Evolutionary conservation across 2,113 vertebrate species (phyloP).

Genomic region (Eretmochelys imbricata): DNA sequence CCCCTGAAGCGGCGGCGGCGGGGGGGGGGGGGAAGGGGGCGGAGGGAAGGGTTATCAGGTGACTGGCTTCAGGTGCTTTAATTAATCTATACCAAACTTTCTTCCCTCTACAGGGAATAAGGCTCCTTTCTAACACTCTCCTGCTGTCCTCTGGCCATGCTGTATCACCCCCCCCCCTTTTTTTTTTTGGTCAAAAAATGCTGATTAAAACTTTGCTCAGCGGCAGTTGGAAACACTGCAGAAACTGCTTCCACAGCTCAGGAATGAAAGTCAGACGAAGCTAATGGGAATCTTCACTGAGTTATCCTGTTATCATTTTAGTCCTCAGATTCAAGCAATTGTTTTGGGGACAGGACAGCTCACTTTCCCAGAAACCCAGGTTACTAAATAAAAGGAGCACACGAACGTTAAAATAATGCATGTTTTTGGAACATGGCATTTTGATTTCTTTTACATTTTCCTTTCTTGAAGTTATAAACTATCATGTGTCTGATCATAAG

Average conservation of each 20-base stretch:
- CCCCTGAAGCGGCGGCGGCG: too few relatives aligned
- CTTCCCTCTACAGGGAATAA: too few relatives aligned
- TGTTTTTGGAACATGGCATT: background rate
- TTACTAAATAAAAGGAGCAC: background rate
- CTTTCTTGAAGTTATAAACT: background rate
- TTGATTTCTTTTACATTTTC: background rate
- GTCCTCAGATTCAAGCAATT: background rate
- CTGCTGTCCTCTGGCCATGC: too few relatives aligned
- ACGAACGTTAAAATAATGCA: background rate
- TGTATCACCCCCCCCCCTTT: background rate
- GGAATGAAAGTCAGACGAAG: background rate
- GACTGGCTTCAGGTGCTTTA: too few relatives aligned
- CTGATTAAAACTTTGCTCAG: background rate
- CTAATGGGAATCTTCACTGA: background rate
- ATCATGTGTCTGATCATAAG: background rate
- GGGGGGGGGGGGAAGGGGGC: too few relatives aligned
- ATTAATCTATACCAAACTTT: too few relatives aligned
- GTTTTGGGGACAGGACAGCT: background rate
- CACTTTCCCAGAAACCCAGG: background rate
- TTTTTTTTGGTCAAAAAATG: background rate
- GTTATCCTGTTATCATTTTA: background rate
- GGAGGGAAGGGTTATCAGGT: too few relatives aligned
- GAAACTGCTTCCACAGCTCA: background rate
- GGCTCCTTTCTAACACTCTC: too few relatives aligned
- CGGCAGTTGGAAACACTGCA: background rate